phyloP scores from a whole-genome alignment of 1,140 invertebrate genomes.

The Doryteuthis pealeii region DNA sequence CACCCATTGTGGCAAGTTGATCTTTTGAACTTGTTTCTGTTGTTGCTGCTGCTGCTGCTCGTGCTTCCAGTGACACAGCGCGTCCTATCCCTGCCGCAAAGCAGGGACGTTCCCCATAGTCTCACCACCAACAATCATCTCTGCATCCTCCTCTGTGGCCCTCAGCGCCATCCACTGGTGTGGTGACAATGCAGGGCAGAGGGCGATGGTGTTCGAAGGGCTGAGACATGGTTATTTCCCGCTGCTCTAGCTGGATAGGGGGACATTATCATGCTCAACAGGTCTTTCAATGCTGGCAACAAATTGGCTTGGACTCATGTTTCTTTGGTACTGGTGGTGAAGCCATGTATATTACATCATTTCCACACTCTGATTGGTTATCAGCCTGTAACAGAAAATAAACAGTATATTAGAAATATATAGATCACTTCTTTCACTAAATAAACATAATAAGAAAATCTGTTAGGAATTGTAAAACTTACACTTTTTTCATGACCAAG shows the following conservation, averaged over 20 bases:
- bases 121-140: constrained; percentile 28
- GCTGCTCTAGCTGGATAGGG: constrained; percentile 42
- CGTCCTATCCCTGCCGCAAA: constrained; percentile 17
- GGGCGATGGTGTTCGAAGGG: constrained; percentile 19
- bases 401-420: no score
- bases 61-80: constrained; percentile 13
- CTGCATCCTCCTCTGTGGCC: constrained; percentile 17
- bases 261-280: constrained; percentile 30
- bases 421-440: no score
- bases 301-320: constrained; percentile 20
- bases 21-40: constrained; percentile 14
- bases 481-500: no score
- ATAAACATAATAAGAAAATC: no score
- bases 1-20: not conserved
- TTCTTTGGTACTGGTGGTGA: not conserved
- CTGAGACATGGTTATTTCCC: constrained; percentile 44
- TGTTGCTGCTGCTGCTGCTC: constrained; percentile 19
- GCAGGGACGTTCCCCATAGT: constrained; percentile 35
- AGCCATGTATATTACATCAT: constrained; percentile 3
- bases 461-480: no score
- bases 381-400: no score
- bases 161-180: constrained; percentile 2
- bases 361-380: not conserved
- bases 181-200: constrained; percentile 29
- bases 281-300: constrained; percentile 36